These are phyloP conservation scores for Darevskia mixta DNA, from an alignment of 2,797 vertebrate species.

Conservation along the genomic window DNA sequence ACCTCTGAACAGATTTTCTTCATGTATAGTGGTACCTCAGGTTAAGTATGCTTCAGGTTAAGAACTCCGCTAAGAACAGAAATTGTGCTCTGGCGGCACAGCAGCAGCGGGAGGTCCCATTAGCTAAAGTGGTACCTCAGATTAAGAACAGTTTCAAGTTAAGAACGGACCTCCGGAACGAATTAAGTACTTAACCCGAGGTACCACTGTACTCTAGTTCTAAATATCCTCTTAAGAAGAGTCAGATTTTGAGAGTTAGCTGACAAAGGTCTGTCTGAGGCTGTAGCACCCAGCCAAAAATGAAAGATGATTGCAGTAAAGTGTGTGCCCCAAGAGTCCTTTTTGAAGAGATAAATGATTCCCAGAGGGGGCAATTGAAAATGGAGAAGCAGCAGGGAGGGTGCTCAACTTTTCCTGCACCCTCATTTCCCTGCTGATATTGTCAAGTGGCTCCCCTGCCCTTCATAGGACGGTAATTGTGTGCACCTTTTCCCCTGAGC, in stretches of 20 bases:
- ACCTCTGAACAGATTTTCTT: background rate
- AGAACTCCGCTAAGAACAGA: too few relatives aligned
- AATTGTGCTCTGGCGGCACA: too few relatives aligned
- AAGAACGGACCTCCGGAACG: too few relatives aligned
- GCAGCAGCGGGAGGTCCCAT: too few relatives aligned
- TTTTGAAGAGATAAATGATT: background rate
- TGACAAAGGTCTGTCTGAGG: background rate
- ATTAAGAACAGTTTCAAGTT: too few relatives aligned
- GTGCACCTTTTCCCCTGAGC: background rate
- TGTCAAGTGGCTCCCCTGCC: background rate
- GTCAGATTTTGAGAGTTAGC: background rate
- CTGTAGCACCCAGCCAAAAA: too few relatives aligned
- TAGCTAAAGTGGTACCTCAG: too few relatives aligned
- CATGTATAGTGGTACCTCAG: too few relatives aligned
- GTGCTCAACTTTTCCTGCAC: background rate
- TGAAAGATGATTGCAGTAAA: too few relatives aligned
- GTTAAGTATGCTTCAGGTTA: too few relatives aligned
- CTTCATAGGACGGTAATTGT: background rate
- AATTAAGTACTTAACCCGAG: too few relatives aligned
- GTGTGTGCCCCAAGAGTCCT: background rate
- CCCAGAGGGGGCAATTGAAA: background rate
- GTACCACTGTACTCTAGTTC: too few relatives aligned
- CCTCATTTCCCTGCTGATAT: background rate
- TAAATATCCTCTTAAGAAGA: background rate
- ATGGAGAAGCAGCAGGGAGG: background rate